phyloP scores from a whole-genome alignment of 2,888 invertebrate species.

The Morpho achilles region DNA sequence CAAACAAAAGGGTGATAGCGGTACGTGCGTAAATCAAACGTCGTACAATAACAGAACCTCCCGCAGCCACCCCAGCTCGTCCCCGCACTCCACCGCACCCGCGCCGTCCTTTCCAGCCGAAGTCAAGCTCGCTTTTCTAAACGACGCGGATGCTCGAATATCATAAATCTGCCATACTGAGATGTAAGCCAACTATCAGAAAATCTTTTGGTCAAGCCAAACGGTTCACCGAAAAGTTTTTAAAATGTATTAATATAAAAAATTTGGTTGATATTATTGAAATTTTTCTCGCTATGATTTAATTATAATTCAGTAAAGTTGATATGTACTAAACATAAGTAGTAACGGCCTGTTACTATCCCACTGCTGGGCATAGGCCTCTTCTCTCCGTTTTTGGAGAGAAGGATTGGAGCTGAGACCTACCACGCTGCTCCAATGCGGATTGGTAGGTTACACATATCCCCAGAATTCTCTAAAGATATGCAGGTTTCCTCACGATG shows the following conservation, averaged over 20 bases:
- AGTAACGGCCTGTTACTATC: too few relatives aligned
- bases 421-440: too few relatives aligned
- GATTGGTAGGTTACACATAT: too few relatives aligned
- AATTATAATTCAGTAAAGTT: too few relatives aligned
- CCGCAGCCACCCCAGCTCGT: conserved; percentile 53
- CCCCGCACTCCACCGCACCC: conserved; percentile 40
- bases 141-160: conserved; percentile 49
- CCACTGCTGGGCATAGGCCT: too few relatives aligned
- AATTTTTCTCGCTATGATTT: background rate
- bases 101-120: conserved; percentile 18
- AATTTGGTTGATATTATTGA: background rate
- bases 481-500: too few relatives aligned
- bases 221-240: conserved; percentile 2
- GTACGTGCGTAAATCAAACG: conserved; percentile 78
- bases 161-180: conserved; percentile 74
- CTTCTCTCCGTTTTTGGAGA: too few relatives aligned
- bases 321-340: too few relatives aligned
- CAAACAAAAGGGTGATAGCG: conserved; percentile 78
- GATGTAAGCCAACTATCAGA: conserved; percentile 54
- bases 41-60: conserved; percentile 74
- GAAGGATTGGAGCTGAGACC: too few relatives aligned
- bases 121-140: conserved; percentile 54
- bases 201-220: conserved; percentile 37
- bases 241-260: background rate
- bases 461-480: too few relatives aligned